phyloP scores from a whole-genome alignment of 2,113 vertebrate species.

The Nothoprocta pentlandii region DNA sequence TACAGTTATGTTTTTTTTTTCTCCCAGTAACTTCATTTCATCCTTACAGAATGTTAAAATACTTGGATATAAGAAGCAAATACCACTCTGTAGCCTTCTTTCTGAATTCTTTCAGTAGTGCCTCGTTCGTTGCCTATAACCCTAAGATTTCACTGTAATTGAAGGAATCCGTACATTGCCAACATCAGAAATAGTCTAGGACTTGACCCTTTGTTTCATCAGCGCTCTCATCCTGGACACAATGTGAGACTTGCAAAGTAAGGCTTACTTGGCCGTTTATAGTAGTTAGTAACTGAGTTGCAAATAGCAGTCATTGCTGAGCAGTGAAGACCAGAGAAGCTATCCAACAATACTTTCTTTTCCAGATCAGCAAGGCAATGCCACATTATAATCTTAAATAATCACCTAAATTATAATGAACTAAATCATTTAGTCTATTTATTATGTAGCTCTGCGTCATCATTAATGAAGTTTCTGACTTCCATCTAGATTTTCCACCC shows the following conservation, averaged over 20 bases:
- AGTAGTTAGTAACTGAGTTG: background rate
- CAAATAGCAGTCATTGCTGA: background rate
- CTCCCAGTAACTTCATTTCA: background rate
- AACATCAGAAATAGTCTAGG: background rate
- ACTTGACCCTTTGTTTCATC: background rate
- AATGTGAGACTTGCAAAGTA: background rate
- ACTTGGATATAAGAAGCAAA: conserved; percentile 11
- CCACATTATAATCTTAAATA: background rate
- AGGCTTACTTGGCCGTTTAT: background rate
- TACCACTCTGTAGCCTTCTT: background rate
- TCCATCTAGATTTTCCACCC: background rate
- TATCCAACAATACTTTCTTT: background rate
- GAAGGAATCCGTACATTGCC: background rate
- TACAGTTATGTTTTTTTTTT: background rate
- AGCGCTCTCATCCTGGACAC: background rate
- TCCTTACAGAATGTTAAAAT: conserved; percentile 18
- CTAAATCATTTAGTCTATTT: background rate
- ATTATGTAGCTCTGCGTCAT: background rate
- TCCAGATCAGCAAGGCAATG: background rate
- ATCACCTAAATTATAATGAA: background rate
- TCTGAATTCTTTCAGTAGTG: background rate
- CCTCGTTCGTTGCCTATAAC: background rate
- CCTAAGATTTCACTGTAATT: background rate
- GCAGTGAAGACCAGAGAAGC: background rate
- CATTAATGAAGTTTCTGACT: background rate